Conservation (phyloP, 2,888 invertebrate genomes). For the Leucozona laternaria region DNA sequence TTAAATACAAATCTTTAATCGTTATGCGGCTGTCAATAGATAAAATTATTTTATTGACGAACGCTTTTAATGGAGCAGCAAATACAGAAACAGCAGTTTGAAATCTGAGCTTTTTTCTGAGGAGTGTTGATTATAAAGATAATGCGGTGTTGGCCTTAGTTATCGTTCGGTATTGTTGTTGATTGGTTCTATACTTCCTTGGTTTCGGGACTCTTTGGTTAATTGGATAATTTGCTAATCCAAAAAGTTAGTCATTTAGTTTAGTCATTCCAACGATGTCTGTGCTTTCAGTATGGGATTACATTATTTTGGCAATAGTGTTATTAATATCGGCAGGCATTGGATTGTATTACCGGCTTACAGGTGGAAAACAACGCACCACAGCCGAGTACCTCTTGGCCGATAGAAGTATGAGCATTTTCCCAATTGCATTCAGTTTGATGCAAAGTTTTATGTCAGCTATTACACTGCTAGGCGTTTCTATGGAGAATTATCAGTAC, state of each 20-base stretch:
- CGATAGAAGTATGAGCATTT: conserved; percentile 90
- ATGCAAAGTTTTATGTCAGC: conserved; percentile 98
- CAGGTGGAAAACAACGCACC: conserved; percentile 93
- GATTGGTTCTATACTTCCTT: neutral
- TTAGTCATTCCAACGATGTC: conserved; percentile 76
- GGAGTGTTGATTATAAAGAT: neutral
- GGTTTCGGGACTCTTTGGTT: neutral
- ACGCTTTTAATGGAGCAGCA: too few relatives aligned
- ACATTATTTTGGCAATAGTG: conserved; percentile 89
- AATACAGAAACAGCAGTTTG: neutral
- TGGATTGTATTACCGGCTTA: conserved; percentile 93
- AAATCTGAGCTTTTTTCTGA: neutral
- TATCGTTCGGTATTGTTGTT: neutral
- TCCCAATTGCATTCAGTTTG: conserved; percentile 93
- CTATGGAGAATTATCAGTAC: conserved; percentile 93
- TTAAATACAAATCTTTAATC: too few relatives aligned
- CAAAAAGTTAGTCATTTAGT: neutral
- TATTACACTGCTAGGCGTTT: conserved; percentile 94
- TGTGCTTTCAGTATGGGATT: conserved; percentile 89
- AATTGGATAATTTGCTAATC: neutral
- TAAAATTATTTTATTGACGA: too few relatives aligned
- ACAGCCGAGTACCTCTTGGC: conserved; percentile 94
- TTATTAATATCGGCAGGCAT: conserved; percentile 90
- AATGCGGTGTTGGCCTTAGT: neutral
- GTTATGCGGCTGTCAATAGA: too few relatives aligned